Conservation (phyloP, 2,113 vertebrate species). For the Otolemur garnettii region DNA sequence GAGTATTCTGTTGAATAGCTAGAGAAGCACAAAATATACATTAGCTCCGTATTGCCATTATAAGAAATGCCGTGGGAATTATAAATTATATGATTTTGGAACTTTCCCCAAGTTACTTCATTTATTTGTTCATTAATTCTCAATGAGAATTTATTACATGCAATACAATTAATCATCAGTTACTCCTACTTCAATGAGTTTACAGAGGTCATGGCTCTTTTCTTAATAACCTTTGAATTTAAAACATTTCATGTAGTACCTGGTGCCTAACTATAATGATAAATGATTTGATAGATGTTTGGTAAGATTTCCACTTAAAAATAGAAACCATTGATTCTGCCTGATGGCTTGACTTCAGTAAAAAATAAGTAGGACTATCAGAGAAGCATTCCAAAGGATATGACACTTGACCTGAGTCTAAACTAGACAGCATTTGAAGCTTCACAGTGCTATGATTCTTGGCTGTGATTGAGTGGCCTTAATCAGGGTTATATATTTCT, state of each 20-base stretch:
- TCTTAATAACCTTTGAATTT: neutral
- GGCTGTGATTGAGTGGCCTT: neutral
- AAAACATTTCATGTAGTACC: neutral
- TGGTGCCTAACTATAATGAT: neutral
- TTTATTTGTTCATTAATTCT: neutral
- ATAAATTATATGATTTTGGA: slow-evolving; percentile 43
- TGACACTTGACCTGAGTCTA: neutral
- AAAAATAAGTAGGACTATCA: neutral
- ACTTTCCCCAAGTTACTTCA: neutral
- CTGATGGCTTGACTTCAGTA: neutral
- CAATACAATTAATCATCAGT: neutral
- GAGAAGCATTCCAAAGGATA: neutral
- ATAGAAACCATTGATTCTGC: neutral
- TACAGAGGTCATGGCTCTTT: neutral
- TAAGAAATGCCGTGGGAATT: neutral
- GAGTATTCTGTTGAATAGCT: neutral
- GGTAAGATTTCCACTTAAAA: slow-evolving; percentile 18
- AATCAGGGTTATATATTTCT: neutral
- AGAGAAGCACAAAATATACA: neutral
- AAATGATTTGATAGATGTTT: neutral
- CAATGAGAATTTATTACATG: neutral
- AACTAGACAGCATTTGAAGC: neutral
- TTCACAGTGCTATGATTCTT: neutral
- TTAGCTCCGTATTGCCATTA: neutral
- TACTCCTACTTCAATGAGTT: neutral